Evolutionary conservation across 2,113 vertebrate genomes (phyloP).

Genomic region (Psittacula cyanocephala): DNA sequence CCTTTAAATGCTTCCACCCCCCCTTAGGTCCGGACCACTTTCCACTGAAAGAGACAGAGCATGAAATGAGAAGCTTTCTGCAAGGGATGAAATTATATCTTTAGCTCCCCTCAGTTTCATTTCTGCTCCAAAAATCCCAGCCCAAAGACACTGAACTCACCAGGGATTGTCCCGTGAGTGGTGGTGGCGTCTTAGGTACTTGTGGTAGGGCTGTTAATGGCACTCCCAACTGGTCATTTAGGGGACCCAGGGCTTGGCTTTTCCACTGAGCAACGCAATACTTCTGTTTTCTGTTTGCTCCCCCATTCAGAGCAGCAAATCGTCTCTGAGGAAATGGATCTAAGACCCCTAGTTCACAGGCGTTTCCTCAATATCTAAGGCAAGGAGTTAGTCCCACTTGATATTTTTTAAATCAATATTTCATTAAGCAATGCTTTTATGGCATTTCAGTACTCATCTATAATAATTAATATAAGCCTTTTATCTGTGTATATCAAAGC

Average conservation of each 20-base stretch:
- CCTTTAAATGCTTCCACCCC: neutral
- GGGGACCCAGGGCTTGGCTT: neutral
- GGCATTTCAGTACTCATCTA: conserved; percentile 44
- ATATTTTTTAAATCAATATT: conserved; percentile 59
- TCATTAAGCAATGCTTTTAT: conserved; percentile 48
- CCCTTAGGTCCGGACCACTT: neutral
- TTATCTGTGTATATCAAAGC: conserved; percentile 61
- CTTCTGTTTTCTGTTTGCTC: neutral
- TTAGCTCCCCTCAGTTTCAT: neutral
- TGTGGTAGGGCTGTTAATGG: neutral
- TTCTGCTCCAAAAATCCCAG: neutral
- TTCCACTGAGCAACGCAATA: neutral
- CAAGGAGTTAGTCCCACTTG: neutral
- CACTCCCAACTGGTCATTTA: neutral
- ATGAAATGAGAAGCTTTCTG: neutral
- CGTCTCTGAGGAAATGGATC: neutral
- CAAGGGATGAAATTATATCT: neutral
- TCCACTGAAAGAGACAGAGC: neutral
- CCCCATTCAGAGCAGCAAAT: neutral
- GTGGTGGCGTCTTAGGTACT: neutral
- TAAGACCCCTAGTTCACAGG: neutral
- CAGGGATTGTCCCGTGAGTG: neutral
- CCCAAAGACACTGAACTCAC: neutral
- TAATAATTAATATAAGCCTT: conserved; percentile 48
- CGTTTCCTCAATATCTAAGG: neutral